Evolutionary conservation across 2,113 vertebrate genomes (phyloP).

Genomic region (Phylloscopus trochilus): DNA sequence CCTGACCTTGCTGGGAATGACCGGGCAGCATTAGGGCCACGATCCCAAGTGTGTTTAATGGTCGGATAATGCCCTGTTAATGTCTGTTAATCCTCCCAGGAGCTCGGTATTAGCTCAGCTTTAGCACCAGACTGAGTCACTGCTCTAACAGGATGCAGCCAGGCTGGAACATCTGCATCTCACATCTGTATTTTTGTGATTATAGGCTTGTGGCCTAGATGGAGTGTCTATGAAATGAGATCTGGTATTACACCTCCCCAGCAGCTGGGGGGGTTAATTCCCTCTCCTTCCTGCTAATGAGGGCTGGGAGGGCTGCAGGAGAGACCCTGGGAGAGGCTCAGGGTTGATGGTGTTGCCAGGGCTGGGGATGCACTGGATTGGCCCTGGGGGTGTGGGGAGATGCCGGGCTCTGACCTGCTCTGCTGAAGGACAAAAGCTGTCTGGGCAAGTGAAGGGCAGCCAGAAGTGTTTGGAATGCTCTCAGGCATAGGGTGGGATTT

Average conservation of each 20-base stretch:
- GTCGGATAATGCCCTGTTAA: conserved; percentile 71
- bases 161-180: conserved; percentile 66
- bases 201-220: conserved; percentile 61
- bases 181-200: conserved; percentile 67
- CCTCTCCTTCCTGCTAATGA: neutral
- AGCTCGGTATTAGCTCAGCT: conserved; percentile 76
- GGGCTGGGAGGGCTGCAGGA: neutral
- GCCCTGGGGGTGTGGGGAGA: neutral
- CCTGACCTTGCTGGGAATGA: conserved; percentile 19
- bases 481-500: neutral
- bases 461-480: neutral
- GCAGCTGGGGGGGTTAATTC: conserved; percentile 8
- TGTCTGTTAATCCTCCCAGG: conserved; percentile 76
- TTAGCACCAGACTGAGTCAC: conserved; percentile 68
- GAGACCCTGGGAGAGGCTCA: neutral
- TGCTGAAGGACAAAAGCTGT: neutral
- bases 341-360: accelerated
- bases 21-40: neutral
- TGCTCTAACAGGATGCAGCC: conserved; percentile 57
- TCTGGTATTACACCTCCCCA: conserved; percentile 8
- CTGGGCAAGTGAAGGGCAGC: neutral
- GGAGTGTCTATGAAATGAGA: conserved; percentile 42
- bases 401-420: neutral
- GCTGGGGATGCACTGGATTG: neutral
- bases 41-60: conserved; percentile 73